phyloP scores from a whole-genome alignment of 1,140 invertebrate species.

The Sycophaga agraensis region DNA sequence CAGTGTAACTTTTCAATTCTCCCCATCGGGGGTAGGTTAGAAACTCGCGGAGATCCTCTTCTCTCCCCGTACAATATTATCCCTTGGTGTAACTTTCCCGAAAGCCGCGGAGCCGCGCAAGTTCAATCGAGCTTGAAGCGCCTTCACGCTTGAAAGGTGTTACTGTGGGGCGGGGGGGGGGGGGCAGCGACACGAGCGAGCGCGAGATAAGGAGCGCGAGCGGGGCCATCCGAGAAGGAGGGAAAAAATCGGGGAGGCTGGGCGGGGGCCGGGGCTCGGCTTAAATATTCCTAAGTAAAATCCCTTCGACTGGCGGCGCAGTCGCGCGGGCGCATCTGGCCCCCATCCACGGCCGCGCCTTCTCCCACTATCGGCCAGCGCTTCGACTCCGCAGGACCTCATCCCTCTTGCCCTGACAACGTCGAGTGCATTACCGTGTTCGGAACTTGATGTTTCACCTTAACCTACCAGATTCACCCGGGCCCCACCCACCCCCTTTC shows the following conservation, averaged over 20 bases:
- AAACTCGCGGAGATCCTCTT: background rate
- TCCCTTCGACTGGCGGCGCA: slow-evolving; percentile 31
- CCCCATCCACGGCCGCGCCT: no score
- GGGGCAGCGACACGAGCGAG: background rate
- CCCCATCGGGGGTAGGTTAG: background rate
- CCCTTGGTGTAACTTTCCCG: slow-evolving; percentile 13
- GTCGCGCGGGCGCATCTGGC: no score
- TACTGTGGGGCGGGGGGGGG: no score
- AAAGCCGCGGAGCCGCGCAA: slow-evolving; percentile 16
- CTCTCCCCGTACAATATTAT: slow-evolving; percentile 5
- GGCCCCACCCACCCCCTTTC: background rate
- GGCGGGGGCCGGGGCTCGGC: slow-evolving; percentile 36
- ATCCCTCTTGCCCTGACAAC: slow-evolving; percentile 31
- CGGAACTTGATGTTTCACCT: slow-evolving; percentile 43
- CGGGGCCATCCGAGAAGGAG: background rate
- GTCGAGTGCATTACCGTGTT: slow-evolving; percentile 48
- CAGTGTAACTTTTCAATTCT: slow-evolving; percentile 12
- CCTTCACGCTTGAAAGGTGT: slow-evolving; percentile 35
- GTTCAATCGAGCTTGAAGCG: slow-evolving; percentile 38
- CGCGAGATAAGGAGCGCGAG: background rate
- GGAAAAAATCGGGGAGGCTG: slow-evolving; percentile 31
- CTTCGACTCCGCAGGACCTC: slow-evolving; percentile 17
- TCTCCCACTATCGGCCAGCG: no score
- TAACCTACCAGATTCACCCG: slow-evolving; percentile 32
- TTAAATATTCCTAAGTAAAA: slow-evolving; percentile 50